Percentiles rank a stretch among this genome's conserved stretches.
phyloP scores from a whole-genome alignment of 2,113 vertebrate species.

The Xiphophorus hellerii region DNA sequence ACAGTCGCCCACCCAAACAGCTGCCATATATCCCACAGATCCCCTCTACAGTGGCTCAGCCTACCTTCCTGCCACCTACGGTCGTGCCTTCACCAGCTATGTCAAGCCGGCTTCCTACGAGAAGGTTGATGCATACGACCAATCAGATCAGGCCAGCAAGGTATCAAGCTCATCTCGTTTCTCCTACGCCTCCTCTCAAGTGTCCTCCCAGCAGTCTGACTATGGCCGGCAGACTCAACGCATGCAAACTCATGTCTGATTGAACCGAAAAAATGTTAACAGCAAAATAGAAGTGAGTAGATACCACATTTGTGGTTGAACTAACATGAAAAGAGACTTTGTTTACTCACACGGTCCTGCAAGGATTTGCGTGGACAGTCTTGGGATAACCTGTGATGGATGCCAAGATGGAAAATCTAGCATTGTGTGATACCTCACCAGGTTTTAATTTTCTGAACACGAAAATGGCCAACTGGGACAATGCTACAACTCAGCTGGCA shows the following conservation, averaged over 20 bases:
- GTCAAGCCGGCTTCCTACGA: constrained; percentile 85
- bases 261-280: constrained; percentile 13
- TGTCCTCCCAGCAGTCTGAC: constrained; percentile 84
- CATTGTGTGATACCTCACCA: constrained; percentile 9
- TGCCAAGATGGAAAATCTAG: constrained; percentile 48
- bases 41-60: constrained; percentile 81
- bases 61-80: constrained; percentile 86
- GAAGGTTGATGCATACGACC: constrained; percentile 84
- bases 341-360: constrained; percentile 50
- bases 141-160: constrained; percentile 84
- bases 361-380: constrained; percentile 49
- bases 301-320: constrained; percentile 54
- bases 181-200: constrained; percentile 87
- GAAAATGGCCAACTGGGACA: constrained; percentile 45
- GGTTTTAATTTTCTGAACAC: constrained; percentile 27
- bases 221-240: constrained; percentile 85
- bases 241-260: constrained; percentile 94
- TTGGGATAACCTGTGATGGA: constrained; percentile 45
- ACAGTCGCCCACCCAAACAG: constrained; percentile 62
- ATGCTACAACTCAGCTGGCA: constrained; percentile 27
- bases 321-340: constrained; percentile 67
- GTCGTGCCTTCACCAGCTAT: constrained; percentile 88
- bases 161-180: constrained; percentile 84
- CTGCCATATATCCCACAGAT: constrained; percentile 78
- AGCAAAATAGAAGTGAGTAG: constrained; percentile 34